Evolutionary conservation across 2,888 invertebrate species (phyloP).

Genomic region (Drosophila colorata): DNA sequence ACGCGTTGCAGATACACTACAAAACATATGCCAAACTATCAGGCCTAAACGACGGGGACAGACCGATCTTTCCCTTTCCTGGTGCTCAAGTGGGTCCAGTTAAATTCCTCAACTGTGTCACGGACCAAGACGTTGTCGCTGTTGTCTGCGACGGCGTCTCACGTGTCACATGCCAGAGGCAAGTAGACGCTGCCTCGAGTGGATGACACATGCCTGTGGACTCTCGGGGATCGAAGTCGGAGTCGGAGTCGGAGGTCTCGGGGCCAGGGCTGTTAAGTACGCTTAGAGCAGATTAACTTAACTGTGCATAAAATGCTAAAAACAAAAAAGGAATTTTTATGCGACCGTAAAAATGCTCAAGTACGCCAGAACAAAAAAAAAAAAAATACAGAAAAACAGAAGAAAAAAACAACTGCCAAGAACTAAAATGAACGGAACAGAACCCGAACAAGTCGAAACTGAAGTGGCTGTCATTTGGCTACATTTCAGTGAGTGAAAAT

Average conservation of each 20-base stretch:
- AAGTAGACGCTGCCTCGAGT: constrained; percentile 43
- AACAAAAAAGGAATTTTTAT: constrained; percentile 65
- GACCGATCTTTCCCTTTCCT: constrained; percentile 10
- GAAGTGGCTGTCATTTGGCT: constrained; percentile 72
- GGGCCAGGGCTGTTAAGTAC: constrained; percentile 65
- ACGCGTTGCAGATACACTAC: constrained; percentile 16
- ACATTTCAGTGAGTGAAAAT: constrained; percentile 71
- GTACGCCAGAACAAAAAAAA: constrained; percentile 37
- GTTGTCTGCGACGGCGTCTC: constrained; percentile 49
- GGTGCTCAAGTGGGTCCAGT: constrained; percentile 61
- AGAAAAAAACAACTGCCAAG: constrained; percentile 3
- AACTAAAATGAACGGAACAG: neutral
- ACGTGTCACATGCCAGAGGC: constrained; percentile 65
- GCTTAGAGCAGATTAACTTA: constrained; percentile 78
- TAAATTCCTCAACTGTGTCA: constrained; percentile 55
- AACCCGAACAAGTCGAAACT: constrained; percentile 32
- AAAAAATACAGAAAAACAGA: neutral
- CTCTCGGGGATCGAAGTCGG: constrained; percentile 17
- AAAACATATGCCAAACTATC: constrained; percentile 51
- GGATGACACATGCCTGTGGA: constrained; percentile 75
- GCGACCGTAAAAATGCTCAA: constrained; percentile 72
- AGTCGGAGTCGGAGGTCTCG: constrained; percentile 26
- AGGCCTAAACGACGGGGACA: constrained; percentile 22
- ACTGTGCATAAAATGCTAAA: constrained; percentile 77
- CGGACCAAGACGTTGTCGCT: constrained; percentile 49